phyloP scores from a whole-genome alignment of 2,797 vertebrate species.

The Lutra lutra region DNA sequence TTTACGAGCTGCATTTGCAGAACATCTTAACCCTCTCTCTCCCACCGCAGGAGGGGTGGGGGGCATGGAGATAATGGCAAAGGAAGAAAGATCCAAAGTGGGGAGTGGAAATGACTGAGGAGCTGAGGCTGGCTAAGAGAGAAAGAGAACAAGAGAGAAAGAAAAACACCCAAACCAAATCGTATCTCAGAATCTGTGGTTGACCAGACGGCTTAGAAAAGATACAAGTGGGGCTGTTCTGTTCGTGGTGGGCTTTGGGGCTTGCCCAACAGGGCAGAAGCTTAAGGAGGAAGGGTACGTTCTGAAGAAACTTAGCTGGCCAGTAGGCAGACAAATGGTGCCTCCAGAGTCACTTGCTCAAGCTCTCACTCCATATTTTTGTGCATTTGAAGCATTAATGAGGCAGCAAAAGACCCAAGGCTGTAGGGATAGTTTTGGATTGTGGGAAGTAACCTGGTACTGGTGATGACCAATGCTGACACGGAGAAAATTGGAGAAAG shows the following conservation, averaged over 20 bases:
- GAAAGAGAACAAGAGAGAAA: not conserved
- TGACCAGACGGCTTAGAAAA: not conserved
- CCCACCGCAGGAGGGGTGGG: slow-evolving; percentile 73
- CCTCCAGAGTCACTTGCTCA: not conserved
- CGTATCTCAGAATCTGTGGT: not conserved
- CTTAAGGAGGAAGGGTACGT: not conserved
- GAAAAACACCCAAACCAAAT: not conserved
- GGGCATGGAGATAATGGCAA: slow-evolving; percentile 78
- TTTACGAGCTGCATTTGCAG: slow-evolving; percentile 87
- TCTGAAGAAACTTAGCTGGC: not conserved
- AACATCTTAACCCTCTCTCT: slow-evolving; percentile 88
- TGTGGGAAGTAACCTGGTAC: not conserved
- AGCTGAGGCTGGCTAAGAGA: not conserved
- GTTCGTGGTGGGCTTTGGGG: not conserved
- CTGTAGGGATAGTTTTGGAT: not conserved
- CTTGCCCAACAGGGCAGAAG: not conserved
- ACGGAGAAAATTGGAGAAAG: not conserved
- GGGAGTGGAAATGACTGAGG: not conserved
- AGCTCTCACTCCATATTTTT: not conserved
- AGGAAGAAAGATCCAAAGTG: slow-evolving; percentile 70
- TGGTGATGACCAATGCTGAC: not conserved
- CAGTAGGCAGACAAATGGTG: not conserved
- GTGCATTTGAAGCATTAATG: not conserved
- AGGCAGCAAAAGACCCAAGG: not conserved
- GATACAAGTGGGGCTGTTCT: not conserved